Base-by-base conservation (phyloP, 2,888 invertebrate genomes). In the Plagiodera versicolora region DNA sequence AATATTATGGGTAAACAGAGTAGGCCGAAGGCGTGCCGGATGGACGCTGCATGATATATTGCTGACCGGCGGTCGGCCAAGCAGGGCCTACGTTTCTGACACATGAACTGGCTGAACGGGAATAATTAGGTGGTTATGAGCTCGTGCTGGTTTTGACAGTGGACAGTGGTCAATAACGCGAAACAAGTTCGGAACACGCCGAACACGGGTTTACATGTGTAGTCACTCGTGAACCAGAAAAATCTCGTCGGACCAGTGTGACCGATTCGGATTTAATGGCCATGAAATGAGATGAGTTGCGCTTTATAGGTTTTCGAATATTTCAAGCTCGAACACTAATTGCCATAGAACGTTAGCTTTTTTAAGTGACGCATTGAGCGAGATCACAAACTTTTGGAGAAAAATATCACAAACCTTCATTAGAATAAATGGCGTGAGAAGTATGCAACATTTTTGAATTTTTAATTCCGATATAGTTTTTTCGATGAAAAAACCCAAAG, bases 1-100 rank as follows among this genome's bases (percentile, higher is more conserved):
- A 79, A 78, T 79, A 78, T 79, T 79, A 75, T 78, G 79, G 72
- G 77, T 77, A 79, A 79, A 79, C 77, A 79, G 70, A 74, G 76
- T 70, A 72, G 74, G 74, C 72, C 63, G 66, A 70, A 77, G 78
- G 77, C 77, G 77, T 75, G 77, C 64, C 70, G 45, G 53, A 60
- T 61, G 70, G 70, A 71, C 72, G 66, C 65, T 57, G 56, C 65
- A 61, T 74, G 72, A 73, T 72, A 69, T 70, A 72, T 72, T 52
- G 66, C 61, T 63, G 67, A 66, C 69, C 68, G 45, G 17, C 46
- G 45, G 51, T 46, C 51, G 50, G n/a, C 32, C 32, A 32, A n/a
- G n/a, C n/a, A n/a, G 11, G 32, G 32, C 32, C 19, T 35, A 55
- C 52, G 20, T 44, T 24, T 18, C 45, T 14, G 2, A 19, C 45